Evolutionary conservation across 1,140 invertebrate species (phyloP), one percentile per base, ranked within the genome.

Genomic region (Geopemphigus sp.): DNA sequence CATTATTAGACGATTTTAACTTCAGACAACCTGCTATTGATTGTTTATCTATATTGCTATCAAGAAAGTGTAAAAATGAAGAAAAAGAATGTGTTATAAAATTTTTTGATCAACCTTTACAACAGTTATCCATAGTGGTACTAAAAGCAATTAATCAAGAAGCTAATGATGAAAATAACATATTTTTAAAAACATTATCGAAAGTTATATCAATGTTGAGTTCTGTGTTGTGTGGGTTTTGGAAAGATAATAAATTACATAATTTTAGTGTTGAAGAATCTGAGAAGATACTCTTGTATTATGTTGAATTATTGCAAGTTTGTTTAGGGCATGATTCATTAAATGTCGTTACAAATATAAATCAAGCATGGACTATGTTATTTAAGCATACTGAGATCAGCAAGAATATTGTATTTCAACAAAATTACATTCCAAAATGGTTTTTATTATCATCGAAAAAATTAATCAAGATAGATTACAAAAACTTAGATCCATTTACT

Each of bases 401-500:
- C 64, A 80, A 73, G 12, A 80, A 66, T 54, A 45, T 68, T 68
- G 22, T 54, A 54, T 39, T 66, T 4, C 29, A 57, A 39, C 78
- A 66, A 68, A 70, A 68, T 54, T 70, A 66, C 32, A 68, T 80
- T 80, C 78, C 78, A 45, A 66, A 68, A 47, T 70, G 61, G 78
- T 81, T 81, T 81, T 82, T 82, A 83, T 84, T 74, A 80, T 89
- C 88, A 83, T 85, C 88, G 11, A 84, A 84, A 19, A 85, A 83
- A 14, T 85, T 87, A 84, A 84, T 84, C 24, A 83, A 81, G 14
- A 61, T 83, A 47, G 83, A 80, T 5, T 82, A 83, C 24, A 86
- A 87, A 80, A 91, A 93, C 82, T 90, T 90, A 14, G 88, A 89
- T 11, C 87, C 89, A 1, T 96, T 93, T 84, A 91, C 90, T 17